phyloP scores from a whole-genome alignment of 2,113 vertebrate genomes.

The Nesoenas mayeri region DNA sequence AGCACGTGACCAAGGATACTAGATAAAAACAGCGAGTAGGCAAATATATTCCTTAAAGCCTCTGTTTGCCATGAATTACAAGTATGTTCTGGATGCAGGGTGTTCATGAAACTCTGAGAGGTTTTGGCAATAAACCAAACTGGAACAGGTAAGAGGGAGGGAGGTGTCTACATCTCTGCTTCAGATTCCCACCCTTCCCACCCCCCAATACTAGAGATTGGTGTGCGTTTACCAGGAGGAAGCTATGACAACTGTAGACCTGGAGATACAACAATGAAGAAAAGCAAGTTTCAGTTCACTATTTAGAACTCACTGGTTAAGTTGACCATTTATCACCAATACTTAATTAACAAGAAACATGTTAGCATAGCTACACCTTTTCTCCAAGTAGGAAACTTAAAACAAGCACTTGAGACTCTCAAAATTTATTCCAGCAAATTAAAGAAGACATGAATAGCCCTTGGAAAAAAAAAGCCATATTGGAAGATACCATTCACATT shows the following conservation, averaged over 20 bases:
- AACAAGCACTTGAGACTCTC: neutral
- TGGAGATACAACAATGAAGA: neutral
- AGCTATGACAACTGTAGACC: neutral
- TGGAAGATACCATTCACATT: neutral
- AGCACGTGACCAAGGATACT: neutral
- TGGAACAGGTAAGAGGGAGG: neutral
- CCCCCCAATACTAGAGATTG: neutral
- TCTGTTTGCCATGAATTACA: constrained; percentile 35
- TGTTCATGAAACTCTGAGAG: neutral
- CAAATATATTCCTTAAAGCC: constrained; percentile 17
- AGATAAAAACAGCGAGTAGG: neutral
- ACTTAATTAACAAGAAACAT: neutral
- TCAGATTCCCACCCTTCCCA: neutral
- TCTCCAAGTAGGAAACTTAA: neutral
- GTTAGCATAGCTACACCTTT: neutral
- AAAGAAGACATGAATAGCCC: neutral
- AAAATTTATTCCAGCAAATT: neutral
- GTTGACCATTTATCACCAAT: neutral
- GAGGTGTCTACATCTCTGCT: neutral
- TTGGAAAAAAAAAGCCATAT: neutral
- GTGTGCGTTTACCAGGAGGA: neutral
- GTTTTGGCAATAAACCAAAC: constrained; percentile 19
- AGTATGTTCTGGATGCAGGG: neutral
- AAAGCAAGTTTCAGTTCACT: neutral
- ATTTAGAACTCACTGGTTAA: neutral